Percentiles rank a stretch among this genome's conserved stretches.
Evolutionary conservation across 2,888 invertebrate species (phyloP).

Genomic region (Anaspis maculata): DNA sequence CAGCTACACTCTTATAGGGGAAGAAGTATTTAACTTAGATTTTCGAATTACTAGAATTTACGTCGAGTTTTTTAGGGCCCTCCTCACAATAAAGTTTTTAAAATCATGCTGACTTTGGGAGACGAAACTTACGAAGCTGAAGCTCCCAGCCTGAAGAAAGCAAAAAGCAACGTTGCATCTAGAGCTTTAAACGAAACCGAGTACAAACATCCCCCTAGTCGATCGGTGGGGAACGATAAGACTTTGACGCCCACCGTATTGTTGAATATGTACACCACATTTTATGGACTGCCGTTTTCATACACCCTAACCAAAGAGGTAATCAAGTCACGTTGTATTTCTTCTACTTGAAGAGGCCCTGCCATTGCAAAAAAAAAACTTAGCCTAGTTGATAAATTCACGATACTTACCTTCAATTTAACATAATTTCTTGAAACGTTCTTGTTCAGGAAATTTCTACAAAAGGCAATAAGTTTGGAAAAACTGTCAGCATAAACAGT

Average conservation of each 20-base stretch:
- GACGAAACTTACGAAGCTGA: conserved; percentile 28
- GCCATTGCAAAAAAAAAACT: too few relatives aligned
- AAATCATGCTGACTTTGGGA: conserved; percentile 27
- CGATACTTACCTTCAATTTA: too few relatives aligned
- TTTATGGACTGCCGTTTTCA: conserved; percentile 29
- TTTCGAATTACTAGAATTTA: background rate
- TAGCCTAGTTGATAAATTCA: too few relatives aligned
- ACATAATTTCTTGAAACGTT: too few relatives aligned
- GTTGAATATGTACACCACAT: conserved; percentile 32
- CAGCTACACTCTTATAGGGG: conserved; percentile 22
- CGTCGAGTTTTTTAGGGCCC: conserved; percentile 27
- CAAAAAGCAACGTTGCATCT: conserved; percentile 27
- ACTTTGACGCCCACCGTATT: conserved; percentile 30
- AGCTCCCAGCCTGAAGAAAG: conserved; percentile 30
- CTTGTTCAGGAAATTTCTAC: background rate
- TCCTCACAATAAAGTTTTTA: conserved; percentile 29
- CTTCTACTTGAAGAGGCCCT: too few relatives aligned
- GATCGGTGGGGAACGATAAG: conserved; percentile 16
- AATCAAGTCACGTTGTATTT: too few relatives aligned
- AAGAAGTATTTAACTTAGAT: conserved; percentile 19
- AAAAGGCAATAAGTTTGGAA: too few relatives aligned
- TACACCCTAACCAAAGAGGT: too few relatives aligned
- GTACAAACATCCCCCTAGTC: conserved; percentile 27
- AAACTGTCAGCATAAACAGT: too few relatives aligned
- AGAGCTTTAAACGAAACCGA: conserved; percentile 28